Conservation (phyloP, 2,797 vertebrate species). For the Psittacula derbiana region DNA sequence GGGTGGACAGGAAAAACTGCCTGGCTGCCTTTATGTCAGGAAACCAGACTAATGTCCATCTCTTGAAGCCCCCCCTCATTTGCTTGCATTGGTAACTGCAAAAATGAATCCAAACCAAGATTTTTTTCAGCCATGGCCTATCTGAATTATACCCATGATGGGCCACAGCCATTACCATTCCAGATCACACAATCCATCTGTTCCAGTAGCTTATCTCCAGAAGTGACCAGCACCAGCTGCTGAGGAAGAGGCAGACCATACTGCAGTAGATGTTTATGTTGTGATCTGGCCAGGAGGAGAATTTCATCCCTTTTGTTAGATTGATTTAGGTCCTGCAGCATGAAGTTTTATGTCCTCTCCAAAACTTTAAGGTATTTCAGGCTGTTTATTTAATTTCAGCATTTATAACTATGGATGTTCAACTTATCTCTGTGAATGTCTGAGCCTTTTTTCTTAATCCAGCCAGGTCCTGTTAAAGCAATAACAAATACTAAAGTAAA, state of each 20-base stretch:
- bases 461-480: slow-evolving; percentile 43
- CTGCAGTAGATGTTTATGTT: not conserved
- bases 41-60: not conserved
- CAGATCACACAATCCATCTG: not conserved
- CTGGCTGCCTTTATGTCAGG: not conserved
- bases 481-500: slow-evolving; percentile 38
- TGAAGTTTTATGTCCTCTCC: not conserved
- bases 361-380: slow-evolving; percentile 34
- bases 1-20: not conserved
- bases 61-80: not conserved
- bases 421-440: slow-evolving; percentile 27
- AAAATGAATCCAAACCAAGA: not conserved
- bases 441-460: slow-evolving; percentile 36
- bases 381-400: slow-evolving; percentile 59
- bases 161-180: not conserved
- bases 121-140: not conserved
- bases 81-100: not conserved
- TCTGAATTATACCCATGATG: not conserved
- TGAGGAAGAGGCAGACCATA: not conserved
- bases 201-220: slow-evolving; percentile 27
- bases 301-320: not conserved
- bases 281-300: slow-evolving; percentile 8
- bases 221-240: slow-evolving; percentile 36
- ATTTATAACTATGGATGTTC: slow-evolving; percentile 24
- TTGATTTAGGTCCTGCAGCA: slow-evolving; percentile 35